These are phyloP conservation scores for Eubasilissa splendida DNA, from an alignment of 2,888 invertebrate species.

Conservation along the genomic window DNA sequence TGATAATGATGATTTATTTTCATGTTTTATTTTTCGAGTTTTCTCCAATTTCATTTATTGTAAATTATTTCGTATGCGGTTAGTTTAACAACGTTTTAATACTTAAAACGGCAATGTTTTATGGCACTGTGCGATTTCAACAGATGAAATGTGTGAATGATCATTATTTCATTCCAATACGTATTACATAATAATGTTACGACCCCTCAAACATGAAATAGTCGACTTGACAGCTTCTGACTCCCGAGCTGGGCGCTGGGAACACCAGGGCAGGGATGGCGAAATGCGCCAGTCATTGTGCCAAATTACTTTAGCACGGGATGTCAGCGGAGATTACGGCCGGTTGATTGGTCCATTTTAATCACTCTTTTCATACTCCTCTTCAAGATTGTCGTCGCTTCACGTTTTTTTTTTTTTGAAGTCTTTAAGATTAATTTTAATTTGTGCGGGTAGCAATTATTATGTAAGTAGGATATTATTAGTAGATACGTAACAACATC, in stretches of 20 bases:
- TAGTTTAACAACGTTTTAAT: too few species aligned
- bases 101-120: too few species aligned
- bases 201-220: too few species aligned
- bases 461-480: too few species aligned
- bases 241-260: not conserved
- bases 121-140: too few species aligned
- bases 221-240: not conserved
- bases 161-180: too few species aligned
- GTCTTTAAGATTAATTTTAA: not conserved
- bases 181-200: not conserved
- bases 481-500: too few species aligned
- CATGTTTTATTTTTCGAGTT: too few species aligned
- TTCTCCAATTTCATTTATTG: too few species aligned
- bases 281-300: slow-evolving; percentile 18
- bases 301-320: slow-evolving; percentile 26
- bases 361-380: not conserved
- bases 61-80: too few species aligned
- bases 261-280: slow-evolving; percentile 4
- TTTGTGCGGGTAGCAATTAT: not conserved
- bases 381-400: not conserved
- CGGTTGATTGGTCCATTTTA: not conserved
- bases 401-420: not conserved
- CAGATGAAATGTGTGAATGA: too few species aligned
- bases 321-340: slow-evolving; percentile 8
- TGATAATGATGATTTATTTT: too few species aligned